A percentile compares a stretch with the other conserved stretches of the same genome.
phyloP scores from a whole-genome alignment of 2,113 vertebrate species.

The Neogale vison region DNA sequence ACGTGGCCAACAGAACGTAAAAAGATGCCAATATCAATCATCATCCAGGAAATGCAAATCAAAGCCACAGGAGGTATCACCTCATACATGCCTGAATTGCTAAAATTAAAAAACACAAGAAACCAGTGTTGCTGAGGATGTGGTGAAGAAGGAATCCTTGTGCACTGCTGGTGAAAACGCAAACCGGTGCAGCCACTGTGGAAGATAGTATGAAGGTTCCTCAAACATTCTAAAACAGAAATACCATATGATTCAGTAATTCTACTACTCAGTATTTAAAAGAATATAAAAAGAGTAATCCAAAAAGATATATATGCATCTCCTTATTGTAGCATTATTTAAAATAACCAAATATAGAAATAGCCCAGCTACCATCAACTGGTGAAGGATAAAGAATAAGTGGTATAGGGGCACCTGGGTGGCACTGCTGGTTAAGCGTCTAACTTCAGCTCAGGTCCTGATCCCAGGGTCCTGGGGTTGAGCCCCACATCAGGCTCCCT shows the following conservation, averaged over 20 bases:
- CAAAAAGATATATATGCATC: neutral
- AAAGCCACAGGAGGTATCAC: neutral
- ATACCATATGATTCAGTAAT: neutral
- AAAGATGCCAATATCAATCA: neutral
- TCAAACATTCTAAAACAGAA: neutral
- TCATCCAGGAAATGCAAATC: neutral
- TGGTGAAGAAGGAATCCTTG: neutral
- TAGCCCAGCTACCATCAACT: neutral
- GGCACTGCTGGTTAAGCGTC: too few relatives aligned
- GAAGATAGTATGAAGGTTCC: neutral
- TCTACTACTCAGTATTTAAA: neutral
- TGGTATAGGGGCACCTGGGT: too few relatives aligned
- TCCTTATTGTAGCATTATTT: neutral
- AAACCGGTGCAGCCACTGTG: neutral
- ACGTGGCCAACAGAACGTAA: neutral
- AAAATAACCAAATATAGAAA: neutral
- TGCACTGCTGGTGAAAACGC: neutral
- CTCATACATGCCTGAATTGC: neutral
- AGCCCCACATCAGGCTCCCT: too few relatives aligned
- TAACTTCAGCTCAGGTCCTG: too few relatives aligned
- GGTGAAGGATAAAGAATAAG: neutral
- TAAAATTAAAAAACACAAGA: neutral
- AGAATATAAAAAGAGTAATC: neutral
- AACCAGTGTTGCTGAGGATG: neutral
- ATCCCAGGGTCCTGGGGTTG: too few relatives aligned